phyloP scores from a whole-genome alignment of 2,113 vertebrate genomes.

The Melanerpes formicivorus region DNA sequence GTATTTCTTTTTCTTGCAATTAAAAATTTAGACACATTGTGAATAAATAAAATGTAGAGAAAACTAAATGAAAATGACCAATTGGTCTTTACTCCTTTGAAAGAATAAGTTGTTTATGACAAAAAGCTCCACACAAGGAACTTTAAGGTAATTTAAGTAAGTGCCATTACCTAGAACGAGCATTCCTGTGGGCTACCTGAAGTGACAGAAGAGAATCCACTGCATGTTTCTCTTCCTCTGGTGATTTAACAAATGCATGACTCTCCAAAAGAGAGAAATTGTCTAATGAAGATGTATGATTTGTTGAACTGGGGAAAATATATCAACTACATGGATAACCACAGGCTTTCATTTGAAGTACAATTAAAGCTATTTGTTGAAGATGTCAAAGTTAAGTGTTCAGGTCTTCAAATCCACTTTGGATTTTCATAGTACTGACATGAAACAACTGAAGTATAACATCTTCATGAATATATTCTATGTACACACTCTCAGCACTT shows the following conservation, averaged over 20 bases:
- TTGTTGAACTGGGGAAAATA: not conserved
- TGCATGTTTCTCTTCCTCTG: not conserved
- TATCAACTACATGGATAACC: not conserved
- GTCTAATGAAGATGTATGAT: not conserved
- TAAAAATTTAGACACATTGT: not conserved
- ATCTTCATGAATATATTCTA: not conserved
- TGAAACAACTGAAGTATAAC: not conserved
- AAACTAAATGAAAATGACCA: not conserved
- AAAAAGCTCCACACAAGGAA: not conserved
- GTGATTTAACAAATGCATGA: not conserved
- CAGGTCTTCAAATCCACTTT: not conserved
- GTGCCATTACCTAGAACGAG: not conserved
- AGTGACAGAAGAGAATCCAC: not conserved
- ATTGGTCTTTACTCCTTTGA: not conserved
- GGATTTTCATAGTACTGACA: not conserved
- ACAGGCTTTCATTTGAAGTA: not conserved
- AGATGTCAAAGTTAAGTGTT: not conserved
- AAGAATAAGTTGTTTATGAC: not conserved
- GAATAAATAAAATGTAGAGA: not conserved
- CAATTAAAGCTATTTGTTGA: not conserved
- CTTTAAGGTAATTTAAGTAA: not conserved
- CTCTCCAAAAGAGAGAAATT: not conserved
- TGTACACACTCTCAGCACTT: fast-evolving
- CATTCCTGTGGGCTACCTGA: not conserved
- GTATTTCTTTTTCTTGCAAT: not conserved